phyloP scores from a whole-genome alignment of 2,888 invertebrate species.

The Sylvicola fuscatus region DNA sequence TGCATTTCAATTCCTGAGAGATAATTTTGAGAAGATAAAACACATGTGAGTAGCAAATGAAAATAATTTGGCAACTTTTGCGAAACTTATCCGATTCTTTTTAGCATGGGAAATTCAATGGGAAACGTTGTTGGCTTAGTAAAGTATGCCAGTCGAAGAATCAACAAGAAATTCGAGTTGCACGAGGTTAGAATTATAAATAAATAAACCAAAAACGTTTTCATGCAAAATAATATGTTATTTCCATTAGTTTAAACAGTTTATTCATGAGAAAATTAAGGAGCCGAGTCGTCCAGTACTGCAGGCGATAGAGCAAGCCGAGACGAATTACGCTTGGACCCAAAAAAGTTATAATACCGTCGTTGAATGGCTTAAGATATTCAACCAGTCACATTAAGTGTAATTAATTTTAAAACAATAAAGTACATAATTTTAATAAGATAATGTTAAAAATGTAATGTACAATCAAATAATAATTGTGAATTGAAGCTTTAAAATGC shows the following conservation, averaged over 20 bases:
- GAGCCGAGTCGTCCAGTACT: conserved; percentile 54
- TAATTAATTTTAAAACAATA: too few species aligned
- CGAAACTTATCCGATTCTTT: conserved; percentile 11
- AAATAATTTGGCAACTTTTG: neutral
- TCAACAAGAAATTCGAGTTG: conserved; percentile 56
- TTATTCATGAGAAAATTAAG: conserved; percentile 37
- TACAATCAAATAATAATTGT: too few species aligned
- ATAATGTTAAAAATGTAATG: too few species aligned
- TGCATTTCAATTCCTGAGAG: conserved; percentile 55
- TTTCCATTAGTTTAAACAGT: conserved; percentile 38
- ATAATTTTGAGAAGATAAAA: conserved; percentile 50
- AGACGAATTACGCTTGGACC: conserved; percentile 73
- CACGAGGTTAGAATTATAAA: conserved; percentile 37
- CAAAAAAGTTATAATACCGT: conserved; percentile 51
- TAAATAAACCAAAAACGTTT: conserved; percentile 1
- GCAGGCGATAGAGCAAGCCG: conserved; percentile 61
- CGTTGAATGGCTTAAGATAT: conserved; percentile 41
- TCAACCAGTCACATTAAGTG: too few species aligned
- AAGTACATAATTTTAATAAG: too few species aligned
- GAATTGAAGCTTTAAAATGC: too few species aligned
- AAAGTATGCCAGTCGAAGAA: conserved; percentile 46
- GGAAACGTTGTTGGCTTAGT: conserved; percentile 48
- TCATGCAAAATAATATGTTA: conserved; percentile 7
- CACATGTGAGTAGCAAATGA: conserved; percentile 39
- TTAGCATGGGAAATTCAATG: conserved; percentile 51